Conservation (phyloP, 2,888 invertebrate species). For the Aleiodes testaceus region DNA sequence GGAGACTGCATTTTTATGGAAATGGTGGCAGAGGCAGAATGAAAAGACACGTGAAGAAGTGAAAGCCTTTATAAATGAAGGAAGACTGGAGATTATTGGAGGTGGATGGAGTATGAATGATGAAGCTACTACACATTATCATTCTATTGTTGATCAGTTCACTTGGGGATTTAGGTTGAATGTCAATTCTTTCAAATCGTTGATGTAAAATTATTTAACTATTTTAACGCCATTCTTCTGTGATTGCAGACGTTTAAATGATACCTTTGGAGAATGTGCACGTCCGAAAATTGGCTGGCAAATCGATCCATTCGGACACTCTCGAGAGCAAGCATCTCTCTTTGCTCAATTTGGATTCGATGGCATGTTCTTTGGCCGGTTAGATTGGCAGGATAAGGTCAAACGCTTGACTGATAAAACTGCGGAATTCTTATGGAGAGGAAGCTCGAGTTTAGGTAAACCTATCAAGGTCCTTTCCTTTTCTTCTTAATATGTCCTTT, state of each 20-base stretch:
- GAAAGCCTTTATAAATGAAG: slow-evolving; percentile 80
- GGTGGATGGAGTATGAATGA: slow-evolving; percentile 93
- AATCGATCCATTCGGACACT: slow-evolving; percentile 91
- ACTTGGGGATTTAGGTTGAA: slow-evolving; percentile 81
- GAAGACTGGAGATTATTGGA: slow-evolving; percentile 84
- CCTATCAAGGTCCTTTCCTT: too few relatives aligned
- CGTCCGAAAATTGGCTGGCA: slow-evolving; percentile 86
- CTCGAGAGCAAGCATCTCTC: slow-evolving; percentile 87
- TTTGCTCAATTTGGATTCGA: slow-evolving; percentile 91
- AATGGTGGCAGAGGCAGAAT: slow-evolving; percentile 84
- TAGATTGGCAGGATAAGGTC: slow-evolving; percentile 89
- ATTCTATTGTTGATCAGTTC: slow-evolving; percentile 83
- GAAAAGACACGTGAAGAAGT: slow-evolving; percentile 74
- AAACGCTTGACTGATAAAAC: slow-evolving; percentile 76
- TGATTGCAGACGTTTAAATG: slow-evolving; percentile 73
- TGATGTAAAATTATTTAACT: background rate
- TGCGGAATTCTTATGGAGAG: slow-evolving; percentile 91
- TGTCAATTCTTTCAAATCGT: slow-evolving; percentile 5
- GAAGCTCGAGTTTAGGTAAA: slow-evolving; percentile 81
- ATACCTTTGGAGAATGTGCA: slow-evolving; percentile 83
- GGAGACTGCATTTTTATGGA: slow-evolving; percentile 89
- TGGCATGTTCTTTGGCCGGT: slow-evolving; percentile 88
- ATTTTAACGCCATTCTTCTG: background rate
- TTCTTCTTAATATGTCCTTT: too few relatives aligned
- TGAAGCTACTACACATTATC: slow-evolving; percentile 82